A percentile compares a stretch with the other conserved stretches of the same genome.
Evolutionary conservation across 2,888 invertebrate genomes (phyloP).

Genomic region (Mallateleia sp.): DNA sequence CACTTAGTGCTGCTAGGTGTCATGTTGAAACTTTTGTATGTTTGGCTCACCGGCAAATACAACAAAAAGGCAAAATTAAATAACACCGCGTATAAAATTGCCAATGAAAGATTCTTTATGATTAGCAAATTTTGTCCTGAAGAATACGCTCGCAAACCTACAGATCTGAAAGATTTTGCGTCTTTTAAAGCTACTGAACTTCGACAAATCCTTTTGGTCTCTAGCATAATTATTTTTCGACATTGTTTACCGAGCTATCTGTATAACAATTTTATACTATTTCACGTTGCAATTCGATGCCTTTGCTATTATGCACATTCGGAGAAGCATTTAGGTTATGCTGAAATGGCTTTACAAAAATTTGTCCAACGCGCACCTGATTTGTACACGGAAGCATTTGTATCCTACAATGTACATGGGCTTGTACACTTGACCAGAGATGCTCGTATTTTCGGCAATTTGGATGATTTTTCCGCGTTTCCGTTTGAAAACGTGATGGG

Average conservation of each 20-base stretch:
- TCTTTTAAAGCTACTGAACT: conserved; percentile 60
- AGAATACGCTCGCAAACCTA: conserved; percentile 15
- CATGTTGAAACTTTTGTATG: no score
- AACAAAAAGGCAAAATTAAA: no score
- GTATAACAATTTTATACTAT: conserved; percentile 33
- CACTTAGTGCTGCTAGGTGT: no score
- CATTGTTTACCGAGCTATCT: conserved; percentile 3
- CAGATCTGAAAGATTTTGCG: not conserved
- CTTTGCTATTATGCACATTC: conserved; percentile 38
- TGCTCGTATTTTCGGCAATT: conserved; percentile 46
- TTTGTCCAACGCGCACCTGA: conserved; percentile 28
- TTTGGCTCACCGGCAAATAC: no score
- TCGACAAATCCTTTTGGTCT: conserved; percentile 46
- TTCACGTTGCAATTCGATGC: conserved; percentile 39
- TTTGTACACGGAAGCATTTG: conserved; percentile 31
- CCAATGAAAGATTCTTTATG: no score
- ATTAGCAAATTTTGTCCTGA: conserved; percentile 25
- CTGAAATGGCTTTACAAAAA: conserved; percentile 19
- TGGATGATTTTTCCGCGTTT: conserved; percentile 56
- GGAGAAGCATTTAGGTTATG: conserved; percentile 30
- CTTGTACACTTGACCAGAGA: conserved; percentile 58
- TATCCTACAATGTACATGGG: conserved; percentile 57
- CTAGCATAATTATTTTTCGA: conserved; percentile 38
- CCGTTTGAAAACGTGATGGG: conserved; percentile 67
- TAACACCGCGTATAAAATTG: no score